Base-by-base conservation (phyloP, 2,113 vertebrate species). In the Laterallus jamaicensis region DNA sequence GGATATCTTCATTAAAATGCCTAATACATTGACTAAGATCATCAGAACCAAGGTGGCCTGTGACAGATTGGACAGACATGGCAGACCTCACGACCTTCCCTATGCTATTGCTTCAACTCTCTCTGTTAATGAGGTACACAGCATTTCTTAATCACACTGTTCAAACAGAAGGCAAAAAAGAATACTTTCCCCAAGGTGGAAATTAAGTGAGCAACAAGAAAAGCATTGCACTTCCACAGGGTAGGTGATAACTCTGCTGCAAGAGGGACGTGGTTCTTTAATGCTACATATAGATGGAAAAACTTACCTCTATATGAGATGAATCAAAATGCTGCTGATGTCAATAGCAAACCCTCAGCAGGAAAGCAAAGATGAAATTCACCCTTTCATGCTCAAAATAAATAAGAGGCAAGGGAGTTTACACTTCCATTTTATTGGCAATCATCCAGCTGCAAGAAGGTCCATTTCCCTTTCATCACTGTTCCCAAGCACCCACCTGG, bases 201-300 rank as follows among this genome's bases (percentile, higher is more conserved):
- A 90, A 74, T 67, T 4, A 86, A 91, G 66, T 82, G 75, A 64
- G 29, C 77, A 87, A 35, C n/a, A 93, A 22, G 5, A 81, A 69
- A 74, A 70, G 15, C 44, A 62, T 94, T 58, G 20, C 35, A 20
- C 21, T 86, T 88, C 40, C 50, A 42, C 44, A 50, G n/a, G n/a
- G 37, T 14, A 81, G 77, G 42, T 68, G 58, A 37, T 59, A 67
- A 67, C 22, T 25, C 31, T 8, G 14, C 47, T 2, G 2, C 29
- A 71, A 54, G 58, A 54, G 47, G 64, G 35, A 69, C 22, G 24
- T 56, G 1, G 1, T 77, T 88, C 81, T 68, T 35, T 77, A 77
- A 47, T 62, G 49, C 28, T 76, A n/a, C 21, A 15, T 62, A 19
- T 71, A 39, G 40, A 58, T 77, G 67, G 71, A 71, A 93, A 85